Evolutionary conservation across 2,888 invertebrate species (phyloP), one percentile per base, ranked within the genome.

Genomic region (Geotrupes spiniger): DNA sequence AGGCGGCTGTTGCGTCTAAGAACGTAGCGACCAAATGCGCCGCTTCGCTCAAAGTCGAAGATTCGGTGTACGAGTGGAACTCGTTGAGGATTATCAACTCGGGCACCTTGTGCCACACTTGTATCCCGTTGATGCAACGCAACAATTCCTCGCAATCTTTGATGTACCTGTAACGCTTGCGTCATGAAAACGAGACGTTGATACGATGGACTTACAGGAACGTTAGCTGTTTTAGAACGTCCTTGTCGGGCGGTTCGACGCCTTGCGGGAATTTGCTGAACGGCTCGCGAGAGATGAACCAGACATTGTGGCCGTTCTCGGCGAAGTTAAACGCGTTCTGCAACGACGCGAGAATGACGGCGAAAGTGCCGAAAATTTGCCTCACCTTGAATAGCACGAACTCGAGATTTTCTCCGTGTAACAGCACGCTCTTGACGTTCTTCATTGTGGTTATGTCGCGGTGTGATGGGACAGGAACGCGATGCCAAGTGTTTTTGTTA

Each of bases 231-330:
- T 42, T 50, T 17, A 50, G 29, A n/a, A 42, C 21, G 37, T 27
- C 38, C 29, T 42, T 50, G 26, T 45, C 42, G 6, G 46, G 28
- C n/a, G 42, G 31, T 29, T 27, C 41, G 15, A 50, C 31, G 4
- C 28, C 33, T 5, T 39, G 12, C 8, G 50, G 50, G 8, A 50
- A 15, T 25, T 46, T 25, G 14, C 27, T 38, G 8, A 50, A 40
- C 1, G 42, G 42, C 11, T 50, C 50, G 8, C 37, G 50, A 10
- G 50, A 46, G 11, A 50, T 50, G 4, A 50, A 50, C 50, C 50
- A 50, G 5, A 50, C 36, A 15, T 37, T 40, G 8, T 36, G 39
- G n/a, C 50, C 50, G 6, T 46, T 25, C 27, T 45, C 50, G 2
- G 38, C 41, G 16, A 46, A 50, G n/a, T 42, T 42, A 16, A 46